Percentiles rank a stretch among this genome's conserved stretches.
Conservation (phyloP, 2,113 vertebrate species). For the Albula glossodonta region DNA sequence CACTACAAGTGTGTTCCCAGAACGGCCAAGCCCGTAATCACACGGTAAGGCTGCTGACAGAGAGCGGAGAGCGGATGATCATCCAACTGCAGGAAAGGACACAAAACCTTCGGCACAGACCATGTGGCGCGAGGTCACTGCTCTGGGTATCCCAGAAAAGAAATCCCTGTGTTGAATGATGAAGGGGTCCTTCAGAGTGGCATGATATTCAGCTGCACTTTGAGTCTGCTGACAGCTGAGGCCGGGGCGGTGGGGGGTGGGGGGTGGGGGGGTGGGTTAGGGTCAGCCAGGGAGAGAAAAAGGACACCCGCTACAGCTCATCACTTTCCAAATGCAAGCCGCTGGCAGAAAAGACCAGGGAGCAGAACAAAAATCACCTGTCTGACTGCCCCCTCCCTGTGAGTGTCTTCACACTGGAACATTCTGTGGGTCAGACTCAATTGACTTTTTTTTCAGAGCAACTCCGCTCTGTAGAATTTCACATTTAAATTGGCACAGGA, state of each 20-base stretch:
- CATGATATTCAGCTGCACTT: not conserved
- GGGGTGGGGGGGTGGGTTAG: not conserved
- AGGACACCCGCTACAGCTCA: not conserved
- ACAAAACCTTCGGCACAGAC: not conserved
- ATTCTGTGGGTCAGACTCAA: not conserved
- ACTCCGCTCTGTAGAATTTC: not conserved
- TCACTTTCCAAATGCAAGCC: not conserved
- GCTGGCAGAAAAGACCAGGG: not conserved
- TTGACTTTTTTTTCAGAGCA: not conserved
- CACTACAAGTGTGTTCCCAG: too few relatives aligned
- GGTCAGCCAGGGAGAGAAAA: conserved; percentile 1
- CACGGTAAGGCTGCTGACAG: not conserved
- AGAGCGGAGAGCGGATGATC: not conserved
- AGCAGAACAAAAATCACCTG: not conserved
- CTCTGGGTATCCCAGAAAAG: too few relatives aligned
- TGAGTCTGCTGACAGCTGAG: not conserved
- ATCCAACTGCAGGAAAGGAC: not conserved
- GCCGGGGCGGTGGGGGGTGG: not conserved
- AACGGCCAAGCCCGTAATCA: too few relatives aligned
- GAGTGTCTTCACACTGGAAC: not conserved
- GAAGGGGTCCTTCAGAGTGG: not conserved
- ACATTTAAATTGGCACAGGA: not conserved
- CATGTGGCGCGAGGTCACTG: not conserved
- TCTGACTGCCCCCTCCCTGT: not conserved
- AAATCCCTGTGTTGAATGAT: not conserved